These are phyloP conservation scores for Dromiciops gliroides DNA, from an alignment of 2,113 vertebrate genomes.

Conservation along the genomic window DNA sequence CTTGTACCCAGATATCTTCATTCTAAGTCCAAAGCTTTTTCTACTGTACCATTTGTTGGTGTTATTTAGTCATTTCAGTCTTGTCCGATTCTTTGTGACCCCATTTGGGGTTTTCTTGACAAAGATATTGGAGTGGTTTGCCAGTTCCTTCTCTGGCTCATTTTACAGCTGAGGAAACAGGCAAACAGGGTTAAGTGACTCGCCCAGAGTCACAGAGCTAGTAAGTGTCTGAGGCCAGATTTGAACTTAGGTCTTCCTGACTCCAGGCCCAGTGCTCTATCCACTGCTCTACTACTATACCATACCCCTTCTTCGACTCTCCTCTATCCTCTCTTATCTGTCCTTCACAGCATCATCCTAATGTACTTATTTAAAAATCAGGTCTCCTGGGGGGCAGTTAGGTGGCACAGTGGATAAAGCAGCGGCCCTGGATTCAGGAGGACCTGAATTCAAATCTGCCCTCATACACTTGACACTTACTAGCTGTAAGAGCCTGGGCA, in stretches of 20 bases:
- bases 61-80: neutral
- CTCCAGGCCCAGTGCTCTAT: neutral
- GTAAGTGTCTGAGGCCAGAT: neutral
- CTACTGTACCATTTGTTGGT: neutral
- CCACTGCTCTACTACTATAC: neutral
- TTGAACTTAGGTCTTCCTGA: neutral
- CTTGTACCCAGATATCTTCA: fast-evolving
- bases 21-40: no score
- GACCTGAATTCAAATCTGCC: no score
- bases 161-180: neutral
- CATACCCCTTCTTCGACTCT: neutral
- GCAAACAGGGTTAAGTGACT: neutral
- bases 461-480: no score
- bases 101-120: neutral
- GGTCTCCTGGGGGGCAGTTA: no score
- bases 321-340: neutral
- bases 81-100: neutral
- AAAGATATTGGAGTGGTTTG: neutral
- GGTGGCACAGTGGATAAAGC: no score
- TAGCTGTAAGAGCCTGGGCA: no score
- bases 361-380: neutral
- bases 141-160: neutral
- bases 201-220: neutral
- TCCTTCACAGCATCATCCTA: neutral
- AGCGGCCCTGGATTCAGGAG: no score